Percentiles rank a stretch among this genome's conserved stretches.
phyloP scores from a whole-genome alignment of 1,140 invertebrate genomes.

The Cyphomyrmex costatus region DNA sequence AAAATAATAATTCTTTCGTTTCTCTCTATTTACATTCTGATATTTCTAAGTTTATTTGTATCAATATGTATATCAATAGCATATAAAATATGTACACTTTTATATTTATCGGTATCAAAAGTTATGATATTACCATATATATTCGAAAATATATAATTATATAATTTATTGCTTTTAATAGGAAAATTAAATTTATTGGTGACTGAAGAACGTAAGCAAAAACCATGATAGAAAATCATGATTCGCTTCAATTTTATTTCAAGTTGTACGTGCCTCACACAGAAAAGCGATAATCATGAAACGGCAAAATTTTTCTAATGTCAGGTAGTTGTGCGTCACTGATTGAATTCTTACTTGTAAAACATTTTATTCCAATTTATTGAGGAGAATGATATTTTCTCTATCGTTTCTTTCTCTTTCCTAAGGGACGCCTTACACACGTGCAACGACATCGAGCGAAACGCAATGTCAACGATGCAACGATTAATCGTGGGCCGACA shows the following conservation, averaged over 20 bases:
- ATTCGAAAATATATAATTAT: neutral
- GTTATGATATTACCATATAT: neutral
- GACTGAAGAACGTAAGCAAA: neutral
- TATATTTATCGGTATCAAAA: slow-evolving; percentile 19
- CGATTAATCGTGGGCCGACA: slow-evolving; percentile 63
- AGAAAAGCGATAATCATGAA: neutral
- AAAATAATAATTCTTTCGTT: neutral
- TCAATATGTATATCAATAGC: neutral
- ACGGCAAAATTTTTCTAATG: neutral
- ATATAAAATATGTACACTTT: neutral
- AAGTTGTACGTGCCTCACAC: neutral
- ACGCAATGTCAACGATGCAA: slow-evolving; percentile 47
- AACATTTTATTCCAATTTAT: neutral
- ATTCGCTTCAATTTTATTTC: neutral
- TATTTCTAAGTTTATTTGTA: neutral
- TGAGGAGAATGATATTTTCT: neutral
- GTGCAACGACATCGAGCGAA: slow-evolving; percentile 29
- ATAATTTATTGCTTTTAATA: neutral
- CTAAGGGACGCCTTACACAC: slow-evolving; percentile 18
- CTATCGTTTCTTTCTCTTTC: slow-evolving; percentile 29
- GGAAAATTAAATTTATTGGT: neutral
- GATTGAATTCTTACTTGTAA: neutral
- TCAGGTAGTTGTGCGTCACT: neutral
- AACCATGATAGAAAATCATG: neutral
- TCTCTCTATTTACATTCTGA: neutral